phyloP scores from a whole-genome alignment of 2,888 invertebrate species.

The Rotaria socialis region DNA sequence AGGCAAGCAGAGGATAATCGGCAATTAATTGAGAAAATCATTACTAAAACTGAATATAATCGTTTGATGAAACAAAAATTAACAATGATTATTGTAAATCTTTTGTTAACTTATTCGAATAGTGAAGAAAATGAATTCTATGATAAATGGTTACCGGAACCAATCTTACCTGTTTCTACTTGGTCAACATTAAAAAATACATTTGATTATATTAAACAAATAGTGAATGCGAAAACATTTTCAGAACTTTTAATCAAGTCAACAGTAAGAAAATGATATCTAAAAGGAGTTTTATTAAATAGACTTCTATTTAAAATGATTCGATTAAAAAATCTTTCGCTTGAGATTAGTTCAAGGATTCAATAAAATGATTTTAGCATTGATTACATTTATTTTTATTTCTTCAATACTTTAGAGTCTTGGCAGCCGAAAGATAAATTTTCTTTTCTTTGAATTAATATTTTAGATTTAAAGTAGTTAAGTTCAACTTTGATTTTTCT shows the following conservation, averaged over 20 bases:
- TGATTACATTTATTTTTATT: no score
- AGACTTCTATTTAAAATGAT: no score
- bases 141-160: background rate
- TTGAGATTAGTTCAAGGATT: no score
- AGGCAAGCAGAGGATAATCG: background rate
- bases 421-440: no score
- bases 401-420: no score
- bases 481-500: background rate
- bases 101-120: background rate
- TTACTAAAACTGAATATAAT: background rate
- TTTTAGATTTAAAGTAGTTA: no score
- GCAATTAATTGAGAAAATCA: background rate
- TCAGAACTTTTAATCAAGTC: background rate
- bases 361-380: no score
- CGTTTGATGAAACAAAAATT: slow-evolving; percentile 12
- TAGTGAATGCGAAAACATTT: background rate
- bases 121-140: background rate
- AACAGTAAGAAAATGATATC: background rate
- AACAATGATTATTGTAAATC: background rate
- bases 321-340: no score
- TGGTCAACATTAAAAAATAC: background rate
- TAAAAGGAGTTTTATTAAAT: no score
- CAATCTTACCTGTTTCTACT: background rate
- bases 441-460: no score
- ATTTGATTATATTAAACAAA: slow-evolving; percentile 12